These are phyloP conservation scores for Pachydiplax longipennis DNA, from an alignment of 2,888 invertebrate species.

Conservation along the genomic window DNA sequence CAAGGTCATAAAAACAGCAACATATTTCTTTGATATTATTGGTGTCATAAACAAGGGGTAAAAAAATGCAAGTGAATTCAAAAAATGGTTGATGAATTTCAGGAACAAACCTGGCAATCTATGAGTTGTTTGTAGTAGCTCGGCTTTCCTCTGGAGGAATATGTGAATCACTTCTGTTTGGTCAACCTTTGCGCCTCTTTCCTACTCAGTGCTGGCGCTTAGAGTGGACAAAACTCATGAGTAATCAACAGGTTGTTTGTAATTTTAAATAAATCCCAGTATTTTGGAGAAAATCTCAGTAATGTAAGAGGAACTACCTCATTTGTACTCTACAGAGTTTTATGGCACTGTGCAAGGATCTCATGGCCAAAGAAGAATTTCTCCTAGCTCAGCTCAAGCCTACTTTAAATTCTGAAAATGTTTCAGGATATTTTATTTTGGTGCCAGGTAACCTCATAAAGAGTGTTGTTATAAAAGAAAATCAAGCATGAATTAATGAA, in stretches of 20 bases:
- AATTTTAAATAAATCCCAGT: not conserved
- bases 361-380: slow-evolving; percentile 34
- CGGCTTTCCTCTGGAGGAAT: slow-evolving; percentile 33
- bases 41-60: too few relatives aligned
- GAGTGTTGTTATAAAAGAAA: not conserved
- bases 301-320: not conserved
- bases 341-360: slow-evolving; percentile 38
- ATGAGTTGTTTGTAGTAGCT: slow-evolving; percentile 35
- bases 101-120: slow-evolving; percentile 45
- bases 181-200: slow-evolving; percentile 34
- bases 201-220: slow-evolving; percentile 47
- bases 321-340: slow-evolving; percentile 31
- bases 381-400: slow-evolving; percentile 29
- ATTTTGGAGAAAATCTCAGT: not conserved
- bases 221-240: slow-evolving; percentile 44
- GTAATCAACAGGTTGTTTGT: slow-evolving; percentile 44
- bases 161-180: slow-evolving; percentile 48
- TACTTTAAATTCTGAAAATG: not conserved
- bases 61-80: too few relatives aligned
- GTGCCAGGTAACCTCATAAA: not conserved
- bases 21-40: not conserved
- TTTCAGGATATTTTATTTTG: slow-evolving; percentile 45
- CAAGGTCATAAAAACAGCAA: not conserved
- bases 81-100: not conserved
- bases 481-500: too few relatives aligned